Percentiles rank a stretch among this genome's conserved stretches.
Evolutionary conservation across 1,140 invertebrate species (phyloP).

Genomic region (Brachionus manjavacas): DNA sequence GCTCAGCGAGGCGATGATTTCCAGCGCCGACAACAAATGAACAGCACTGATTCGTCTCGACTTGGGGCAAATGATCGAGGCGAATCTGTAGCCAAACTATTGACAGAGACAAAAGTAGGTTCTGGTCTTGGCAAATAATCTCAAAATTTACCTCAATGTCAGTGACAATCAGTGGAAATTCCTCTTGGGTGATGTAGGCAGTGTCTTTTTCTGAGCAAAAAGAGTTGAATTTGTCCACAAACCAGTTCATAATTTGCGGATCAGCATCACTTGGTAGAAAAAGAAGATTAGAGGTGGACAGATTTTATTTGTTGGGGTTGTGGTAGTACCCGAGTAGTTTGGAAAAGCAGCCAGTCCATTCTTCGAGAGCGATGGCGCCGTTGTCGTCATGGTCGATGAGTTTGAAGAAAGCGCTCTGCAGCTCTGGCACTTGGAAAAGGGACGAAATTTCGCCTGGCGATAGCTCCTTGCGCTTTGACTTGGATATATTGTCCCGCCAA

Average conservation of each 20-base stretch:
- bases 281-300: neutral
- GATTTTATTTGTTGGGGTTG: neutral
- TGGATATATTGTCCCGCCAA: neutral
- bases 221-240: constrained; percentile 36
- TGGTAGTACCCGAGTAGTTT: constrained; percentile 16
- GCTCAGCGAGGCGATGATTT: constrained; percentile 26
- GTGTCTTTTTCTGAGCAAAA: neutral
- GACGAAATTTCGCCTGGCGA: neutral
- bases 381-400: constrained; percentile 31
- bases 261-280: constrained; percentile 10
- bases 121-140: neutral
- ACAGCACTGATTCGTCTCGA: neutral
- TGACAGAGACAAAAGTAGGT: neutral
- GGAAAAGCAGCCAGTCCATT: constrained; percentile 40
- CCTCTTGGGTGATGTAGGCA: neutral
- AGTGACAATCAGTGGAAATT: neutral
- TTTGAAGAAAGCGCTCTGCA: constrained; percentile 17
- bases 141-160: constrained; percentile 13
- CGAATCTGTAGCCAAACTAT: constrained; percentile 25
- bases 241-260: constrained; percentile 29
- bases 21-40: constrained; percentile 3
- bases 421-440: neutral
- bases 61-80: neutral
- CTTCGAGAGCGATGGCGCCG: neutral
- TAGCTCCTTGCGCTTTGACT: neutral